Percentiles rank a stretch among this genome's conserved stretches.
Conservation (phyloP, 1,140 invertebrate species). For the Paracyclopina nana region DNA sequence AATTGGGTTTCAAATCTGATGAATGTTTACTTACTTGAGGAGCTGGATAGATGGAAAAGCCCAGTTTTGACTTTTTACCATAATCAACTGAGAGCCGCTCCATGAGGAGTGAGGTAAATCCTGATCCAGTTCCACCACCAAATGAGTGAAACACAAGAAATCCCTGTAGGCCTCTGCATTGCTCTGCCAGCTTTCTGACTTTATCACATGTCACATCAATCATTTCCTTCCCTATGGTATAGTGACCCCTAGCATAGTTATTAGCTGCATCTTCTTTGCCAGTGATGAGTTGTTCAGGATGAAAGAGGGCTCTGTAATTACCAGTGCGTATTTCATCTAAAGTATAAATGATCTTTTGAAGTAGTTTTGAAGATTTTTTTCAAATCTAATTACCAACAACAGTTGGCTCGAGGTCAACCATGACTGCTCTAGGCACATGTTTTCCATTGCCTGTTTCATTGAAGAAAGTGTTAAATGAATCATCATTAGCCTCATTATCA, state of each 20-base stretch:
- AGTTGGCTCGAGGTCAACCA: slow-evolving; percentile 37
- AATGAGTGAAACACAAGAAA: slow-evolving; percentile 43
- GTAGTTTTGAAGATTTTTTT: too few species aligned
- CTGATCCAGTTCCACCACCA: slow-evolving; percentile 35
- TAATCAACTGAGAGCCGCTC: slow-evolving; percentile 27
- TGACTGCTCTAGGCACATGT: slow-evolving; percentile 28
- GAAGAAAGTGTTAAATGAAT: slow-evolving; percentile 35
- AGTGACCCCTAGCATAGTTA: slow-evolving; percentile 35
- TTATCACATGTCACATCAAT: slow-evolving; percentile 29
- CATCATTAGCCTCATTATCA: slow-evolving; percentile 26
- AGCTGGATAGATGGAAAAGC: slow-evolving; percentile 39
- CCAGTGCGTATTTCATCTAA: slow-evolving; percentile 36
- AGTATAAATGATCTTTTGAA: slow-evolving; percentile 35
- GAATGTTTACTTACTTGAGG: slow-evolving; percentile 38
- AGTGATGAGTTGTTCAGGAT: slow-evolving; percentile 35
- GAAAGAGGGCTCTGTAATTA: slow-evolving; percentile 31
- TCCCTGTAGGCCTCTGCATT: slow-evolving; percentile 38
- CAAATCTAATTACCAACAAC: slow-evolving; percentile 25
- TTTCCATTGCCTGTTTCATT: slow-evolving; percentile 32
- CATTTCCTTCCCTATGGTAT: slow-evolving; percentile 35
- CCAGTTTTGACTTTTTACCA: slow-evolving; percentile 36
- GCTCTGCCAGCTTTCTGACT: slow-evolving; percentile 32
- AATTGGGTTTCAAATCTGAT: too few species aligned
- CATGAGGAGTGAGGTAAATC: slow-evolving; percentile 19
- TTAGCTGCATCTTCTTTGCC: slow-evolving; percentile 38